Evolutionary conservation across 2,888 invertebrate species (phyloP), one percentile per base, ranked within the genome.

Genomic region (Vandiemenella viatica): DNA sequence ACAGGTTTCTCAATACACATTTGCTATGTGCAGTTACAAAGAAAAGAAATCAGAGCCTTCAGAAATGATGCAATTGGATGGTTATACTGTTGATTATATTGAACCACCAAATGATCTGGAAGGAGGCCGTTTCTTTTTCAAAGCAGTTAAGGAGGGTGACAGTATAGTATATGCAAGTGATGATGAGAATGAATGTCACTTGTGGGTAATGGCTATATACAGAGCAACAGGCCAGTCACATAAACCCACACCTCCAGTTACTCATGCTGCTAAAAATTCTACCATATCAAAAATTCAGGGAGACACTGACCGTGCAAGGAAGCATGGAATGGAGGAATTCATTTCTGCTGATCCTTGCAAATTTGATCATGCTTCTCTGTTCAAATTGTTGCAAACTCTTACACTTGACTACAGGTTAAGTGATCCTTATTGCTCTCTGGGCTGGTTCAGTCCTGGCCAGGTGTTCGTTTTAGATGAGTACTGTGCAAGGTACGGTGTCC

Each of bases 391-490:
- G 48, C 98, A 98, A 70, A 88, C 87, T 48, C 72, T 90, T 53
- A 91, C 96, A 1, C 72, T 98, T 59, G 95, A 96, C 65, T 97
- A 91, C 69, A 79, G 98, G 60, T 77, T 98, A 54, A 89, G 85
- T 65, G 98, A 98, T 71, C 92, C 93, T n/a, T 97, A 93, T 65
- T 95, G 95, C 64, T 97, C 96, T 16, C 66, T 92, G 92, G 98
- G 98, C 58, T 98, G 98, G 98, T 97, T 98, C 69, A 97, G 96
- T 61, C 97, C 98, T 0, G 97, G 97, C 1, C 98, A 98, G 74
- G 86, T 97, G 47, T 98, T 97, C 69, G 95, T 96, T 10, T 71
- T 98, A 58, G 98, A 98, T 66, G 95, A 95, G 67, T 95, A 98
- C 70, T 96, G 95, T 66, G 96, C 97, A 6, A 77, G 83, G 58